phyloP scores from a whole-genome alignment of 1,140 invertebrate genomes.

The Mizuhopecten yessoensis region DNA sequence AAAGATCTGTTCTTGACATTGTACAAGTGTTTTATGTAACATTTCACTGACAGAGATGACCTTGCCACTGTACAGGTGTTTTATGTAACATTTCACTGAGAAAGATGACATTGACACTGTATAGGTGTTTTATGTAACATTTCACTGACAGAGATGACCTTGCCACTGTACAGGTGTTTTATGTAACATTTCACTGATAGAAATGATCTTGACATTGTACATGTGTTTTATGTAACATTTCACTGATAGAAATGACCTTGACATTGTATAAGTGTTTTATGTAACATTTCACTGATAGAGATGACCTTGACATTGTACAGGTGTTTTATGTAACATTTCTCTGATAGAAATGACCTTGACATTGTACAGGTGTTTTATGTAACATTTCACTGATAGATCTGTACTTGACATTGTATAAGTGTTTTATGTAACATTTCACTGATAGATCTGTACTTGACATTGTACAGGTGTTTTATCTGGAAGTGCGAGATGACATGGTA shows the following conservation, averaged over 20 bases:
- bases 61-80: no score
- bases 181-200: no score
- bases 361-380: neutral
- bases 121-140: no score
- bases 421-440: neutral
- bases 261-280: neutral
- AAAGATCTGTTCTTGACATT: no score
- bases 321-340: constrained; percentile 60
- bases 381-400: neutral
- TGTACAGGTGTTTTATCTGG: constrained; percentile 75
- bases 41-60: no score
- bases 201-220: no score
- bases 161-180: no score
- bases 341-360: neutral
- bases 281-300: neutral
- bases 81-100: no score
- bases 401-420: neutral
- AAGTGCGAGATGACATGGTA: constrained; percentile 74
- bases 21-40: no score
- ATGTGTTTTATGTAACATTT: neutral
- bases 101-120: no score
- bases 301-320: constrained; percentile 68
- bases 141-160: no score
- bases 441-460: constrained; percentile 55
- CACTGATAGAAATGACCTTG: neutral